Evolutionary conservation across 2,888 invertebrate species (phyloP), one percentile per base, ranked within the genome.

Genomic region (Pseudococcus jackbeardsleyi): DNA sequence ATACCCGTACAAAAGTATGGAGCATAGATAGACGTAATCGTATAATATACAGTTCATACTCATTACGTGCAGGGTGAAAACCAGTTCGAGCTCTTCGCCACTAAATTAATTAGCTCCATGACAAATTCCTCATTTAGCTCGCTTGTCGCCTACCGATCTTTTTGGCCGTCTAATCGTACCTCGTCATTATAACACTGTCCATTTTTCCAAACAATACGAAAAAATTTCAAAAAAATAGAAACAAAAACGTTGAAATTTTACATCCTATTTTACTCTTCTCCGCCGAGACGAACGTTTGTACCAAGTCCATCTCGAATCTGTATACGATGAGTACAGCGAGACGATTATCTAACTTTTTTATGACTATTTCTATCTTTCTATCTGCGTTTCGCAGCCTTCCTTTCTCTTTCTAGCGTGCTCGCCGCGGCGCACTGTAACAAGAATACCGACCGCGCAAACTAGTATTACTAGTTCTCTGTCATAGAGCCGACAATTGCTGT

Each of bases 371-470:
- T 19, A 59, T 59, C 59, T 8, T 1, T 59, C 19, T 59, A 59
- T 59, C 59, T n/a, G 6, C 59, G 59, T 59, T 19, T 19, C 19
- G n/a, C 59, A 19, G 59, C n/a, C 19, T 8, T 59, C 7, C 59
- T 22, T 33, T 22, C 68, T 72, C 68, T 26, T 22, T 72, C 68
- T 22, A 33, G 11, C 12, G 12, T 33, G 12, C 26, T 72, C 26
- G 68, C 68, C 33, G 79, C 79, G 26, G 77, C 42, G 79, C 42
- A 79, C n/a, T 33, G 26, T 79, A 79, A 79, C 79, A 42, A 79
- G 79, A 79, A 79, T 79, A 79, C 79, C 79, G 79, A 79, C n/a
- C 79, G 42, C 79, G 79, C 42, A 79, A 79, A 79, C 79, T 79
- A 79, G 79, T 79, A 79, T 79, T 79, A 79, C 79, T 79, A 79